Evolutionary conservation across 2,113 vertebrate genomes (phyloP), one percentile per base, ranked within the genome.

Genomic region (Gulo gulo): DNA sequence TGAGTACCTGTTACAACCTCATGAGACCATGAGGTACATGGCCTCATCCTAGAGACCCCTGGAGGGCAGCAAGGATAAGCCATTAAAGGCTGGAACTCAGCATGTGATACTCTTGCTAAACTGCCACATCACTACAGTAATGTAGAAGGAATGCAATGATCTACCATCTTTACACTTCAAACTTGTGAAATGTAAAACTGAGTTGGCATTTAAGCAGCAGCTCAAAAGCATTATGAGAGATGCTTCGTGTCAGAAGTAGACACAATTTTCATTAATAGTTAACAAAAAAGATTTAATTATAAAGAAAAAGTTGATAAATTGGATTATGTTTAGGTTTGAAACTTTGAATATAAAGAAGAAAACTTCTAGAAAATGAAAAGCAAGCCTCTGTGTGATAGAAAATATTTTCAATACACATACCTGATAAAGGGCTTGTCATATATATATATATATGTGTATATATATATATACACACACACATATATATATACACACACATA

Each of bases 351-450:
- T 76, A n/a, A 84, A 18, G 50, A 47, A 59, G 14, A 21, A 1
- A 93, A 26, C 20, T 61, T 3, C 12, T 80, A 71, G 23, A 39
- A 89, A 69, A 42, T 61, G 14, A 81, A 81, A 36, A 76, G 24
- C 20, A 79, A 55, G 21, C 0, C 4, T 24, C 36, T 11, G 0
- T 52, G 6, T 50, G 24, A 15, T 6, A 15, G 10, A 29, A 55
- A 42, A 47, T 79, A 29, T 55, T 63, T 89, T 59, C 23, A 57
- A 34, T 13, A 20, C 1, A 34, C 11, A 24, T 14, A 42, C 5
- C 4, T 61, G 20, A 78, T 18, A 50, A 78, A 57, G 6, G 6
- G 29, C 57, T 94, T 13, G 0, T n/a, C 78, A 23, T 42, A 5
- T 42, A 42, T 42, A 42, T 42, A 42, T 42, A 39, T 39, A 39